Conservation (phyloP, 2,113 vertebrate genomes). For the Bos taurus region ARS-UCD2.0 NC_037336.1:12004501-12005000, state of each 20-base stretch:
- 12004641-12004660: constrained; percentile 53
- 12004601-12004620: constrained; percentile 68
- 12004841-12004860: not conserved
- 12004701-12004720: not conserved
- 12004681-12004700: constrained; percentile 32
- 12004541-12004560: constrained; percentile 67
- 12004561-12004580: constrained; percentile 72
- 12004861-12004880: not conserved
- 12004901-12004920: constrained; percentile 12
- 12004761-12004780: not conserved
- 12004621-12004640: constrained; percentile 63
- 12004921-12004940: not conserved
- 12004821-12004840: not conserved
- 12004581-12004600: constrained; percentile 70
- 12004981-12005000: not conserved
- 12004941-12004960: not conserved
- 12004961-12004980: not conserved
- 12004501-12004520: constrained; percentile 14
- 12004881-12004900: not conserved
- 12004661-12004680: constrained; percentile 28
- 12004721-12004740: not conserved
- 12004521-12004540: constrained; percentile 46
- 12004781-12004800: constrained; percentile 2
- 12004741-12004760: not conserved
- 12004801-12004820: not conserved